Evolutionary conservation across 2,113 vertebrate species (phyloP).

Genomic region (Pelecanus crispus): DNA sequence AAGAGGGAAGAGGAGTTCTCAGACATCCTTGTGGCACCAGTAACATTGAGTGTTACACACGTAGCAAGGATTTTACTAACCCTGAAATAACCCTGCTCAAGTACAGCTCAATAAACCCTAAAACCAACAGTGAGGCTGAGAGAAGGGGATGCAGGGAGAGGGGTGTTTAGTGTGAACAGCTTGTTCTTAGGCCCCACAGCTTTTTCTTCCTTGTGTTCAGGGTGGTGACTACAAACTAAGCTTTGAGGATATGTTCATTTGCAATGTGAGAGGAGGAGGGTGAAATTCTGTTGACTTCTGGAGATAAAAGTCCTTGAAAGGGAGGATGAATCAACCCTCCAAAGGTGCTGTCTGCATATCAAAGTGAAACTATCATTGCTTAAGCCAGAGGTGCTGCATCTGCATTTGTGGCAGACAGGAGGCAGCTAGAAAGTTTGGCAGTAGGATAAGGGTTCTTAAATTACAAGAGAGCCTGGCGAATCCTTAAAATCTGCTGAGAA

Average conservation of each 20-base stretch:
- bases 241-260: background rate
- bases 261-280: background rate
- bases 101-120: background rate
- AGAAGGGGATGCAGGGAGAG: background rate
- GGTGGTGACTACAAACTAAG: background rate
- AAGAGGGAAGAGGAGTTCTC: background rate
- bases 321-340: background rate
- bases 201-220: background rate
- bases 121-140: background rate
- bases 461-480: background rate
- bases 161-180: background rate
- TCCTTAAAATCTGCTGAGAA: background rate
- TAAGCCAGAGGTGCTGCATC: background rate
- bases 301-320: background rate
- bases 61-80: background rate
- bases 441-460: background rate
- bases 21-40: background rate
- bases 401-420: background rate
- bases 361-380: background rate
- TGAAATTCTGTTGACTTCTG: background rate
- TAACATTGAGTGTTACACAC: background rate
- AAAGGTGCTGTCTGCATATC: background rate
- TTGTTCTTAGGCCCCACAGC: background rate
- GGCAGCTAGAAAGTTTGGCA: background rate
- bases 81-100: background rate